Percentiles rank a stretch among this genome's conserved stretches.
phyloP scores from a whole-genome alignment of 2,888 invertebrate genomes.

The Biston stratarius region DNA sequence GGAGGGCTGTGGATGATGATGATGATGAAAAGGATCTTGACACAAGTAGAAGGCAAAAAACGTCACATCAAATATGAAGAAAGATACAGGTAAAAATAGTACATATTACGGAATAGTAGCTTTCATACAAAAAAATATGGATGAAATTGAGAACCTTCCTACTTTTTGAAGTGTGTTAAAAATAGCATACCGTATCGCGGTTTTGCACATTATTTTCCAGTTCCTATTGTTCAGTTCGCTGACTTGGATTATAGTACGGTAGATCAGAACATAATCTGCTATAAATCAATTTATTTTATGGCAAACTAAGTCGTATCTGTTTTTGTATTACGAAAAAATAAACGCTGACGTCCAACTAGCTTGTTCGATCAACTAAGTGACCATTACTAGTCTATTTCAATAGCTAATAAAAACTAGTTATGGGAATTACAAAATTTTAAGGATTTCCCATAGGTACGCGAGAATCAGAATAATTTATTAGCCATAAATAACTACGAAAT shows the following conservation, averaged over 20 bases:
- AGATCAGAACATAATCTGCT: background rate
- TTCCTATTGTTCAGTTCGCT: background rate
- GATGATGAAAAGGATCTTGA: too few relatives aligned
- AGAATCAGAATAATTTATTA: too few relatives aligned
- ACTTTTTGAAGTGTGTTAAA: too few relatives aligned
- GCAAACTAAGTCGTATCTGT: background rate
- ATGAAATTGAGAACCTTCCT: too few relatives aligned
- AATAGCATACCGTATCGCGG: background rate
- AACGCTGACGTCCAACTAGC: background rate
- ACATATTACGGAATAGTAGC: too few relatives aligned
- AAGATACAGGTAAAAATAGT: too few relatives aligned
- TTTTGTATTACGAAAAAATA: background rate
- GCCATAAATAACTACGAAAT: too few relatives aligned
- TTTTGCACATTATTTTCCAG: background rate
- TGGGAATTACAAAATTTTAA: background rate
- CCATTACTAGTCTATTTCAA: background rate
- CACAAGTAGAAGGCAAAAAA: too few relatives aligned
- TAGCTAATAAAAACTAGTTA: background rate
- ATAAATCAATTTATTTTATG: background rate
- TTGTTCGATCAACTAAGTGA: background rate
- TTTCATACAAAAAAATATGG: too few relatives aligned
- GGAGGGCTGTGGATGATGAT: too few relatives aligned
- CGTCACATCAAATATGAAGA: too few relatives aligned
- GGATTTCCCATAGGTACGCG: too few relatives aligned
- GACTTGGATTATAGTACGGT: background rate